Evolutionary conservation across 2,888 invertebrate genomes (phyloP), one percentile per base, ranked within the genome.

Genomic region (Poecilobothrus nobilitatus): DNA sequence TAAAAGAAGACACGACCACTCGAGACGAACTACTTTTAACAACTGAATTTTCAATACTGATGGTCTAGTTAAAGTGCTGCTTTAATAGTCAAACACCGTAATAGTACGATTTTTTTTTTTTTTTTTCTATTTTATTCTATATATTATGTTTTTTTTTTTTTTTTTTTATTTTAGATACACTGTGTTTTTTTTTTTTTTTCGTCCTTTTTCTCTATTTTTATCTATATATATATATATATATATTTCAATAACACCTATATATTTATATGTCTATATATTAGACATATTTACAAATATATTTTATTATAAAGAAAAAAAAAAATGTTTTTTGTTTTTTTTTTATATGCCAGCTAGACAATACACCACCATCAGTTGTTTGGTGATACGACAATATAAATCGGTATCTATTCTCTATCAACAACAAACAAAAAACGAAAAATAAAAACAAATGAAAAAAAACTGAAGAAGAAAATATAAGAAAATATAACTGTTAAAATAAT

Each of bases 11-110:
- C 72, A 74, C 74, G 73, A 74, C 74, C 72, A 74, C 73, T 74
- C 74, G 72, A 74, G 73, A 73, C 74, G 74, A 74, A 71, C 69
- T 69, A 73, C 74, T 74, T 71, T 74, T 72, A 73, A 73, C 73
- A 73, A 74, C 74, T 74, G 74, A 73, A 73, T 73, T 73, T 73
- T 63, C 10, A 27, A 4, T 18, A 63, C 53, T 53, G 53, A 53
- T 53, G 18, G 53, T 53, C 65, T 33, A 65, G n/a, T 33, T 65
- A 34, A 33, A 34, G 22, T 64, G 33, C 22, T 64, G n/a, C 21
- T 22, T 64, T 64, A 64, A 64, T 22, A 21, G 22, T 63, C 22
- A 9, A 27, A 63, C 22, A 63, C 22, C 22, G 21, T 21, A 63
- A 22, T 63, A 22, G 21, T 22, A 63, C 22, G 22, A 10, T 22